phyloP scores from a whole-genome alignment of 2,113 vertebrate genomes.

The Rhinoptilus africanus region DNA sequence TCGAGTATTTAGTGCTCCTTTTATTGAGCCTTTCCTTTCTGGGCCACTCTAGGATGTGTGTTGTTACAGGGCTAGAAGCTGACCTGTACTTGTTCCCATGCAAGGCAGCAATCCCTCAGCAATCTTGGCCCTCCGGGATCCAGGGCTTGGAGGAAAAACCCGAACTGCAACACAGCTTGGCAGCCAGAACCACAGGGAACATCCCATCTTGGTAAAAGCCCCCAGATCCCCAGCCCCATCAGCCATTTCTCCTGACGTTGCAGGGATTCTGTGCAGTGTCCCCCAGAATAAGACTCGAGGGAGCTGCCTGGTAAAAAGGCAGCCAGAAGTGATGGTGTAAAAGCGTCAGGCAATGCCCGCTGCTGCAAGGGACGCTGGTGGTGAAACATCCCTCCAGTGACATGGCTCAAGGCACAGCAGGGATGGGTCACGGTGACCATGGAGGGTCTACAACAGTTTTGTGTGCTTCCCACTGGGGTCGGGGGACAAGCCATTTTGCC shows the following conservation, averaged over 20 bases:
- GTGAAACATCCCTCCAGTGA: rapidly evolving
- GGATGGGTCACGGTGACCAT: rapidly evolving
- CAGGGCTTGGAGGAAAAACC: background rate
- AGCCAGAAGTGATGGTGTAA: background rate
- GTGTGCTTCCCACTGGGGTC: rapidly evolving
- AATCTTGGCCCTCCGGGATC: background rate
- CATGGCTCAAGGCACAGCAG: background rate
- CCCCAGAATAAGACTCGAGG: background rate
- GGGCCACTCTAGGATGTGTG: background rate
- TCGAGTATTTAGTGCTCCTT: background rate
- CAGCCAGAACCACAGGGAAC: background rate
- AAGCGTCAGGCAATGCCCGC: background rate
- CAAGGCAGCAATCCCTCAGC: background rate
- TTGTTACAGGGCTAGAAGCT: background rate
- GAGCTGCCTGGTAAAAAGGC: background rate
- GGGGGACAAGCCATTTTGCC: background rate
- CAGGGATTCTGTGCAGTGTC: background rate
- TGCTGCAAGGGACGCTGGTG: background rate
- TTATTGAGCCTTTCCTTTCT: background rate
- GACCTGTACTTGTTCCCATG: background rate
- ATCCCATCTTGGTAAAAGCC: background rate
- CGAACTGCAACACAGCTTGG: background rate
- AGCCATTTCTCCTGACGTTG: background rate
- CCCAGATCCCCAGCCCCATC: background rate
- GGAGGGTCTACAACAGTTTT: rapidly evolving